Evolutionary conservation across 2,888 invertebrate genomes (phyloP).

Genomic region (Hydriomena furcata): DNA sequence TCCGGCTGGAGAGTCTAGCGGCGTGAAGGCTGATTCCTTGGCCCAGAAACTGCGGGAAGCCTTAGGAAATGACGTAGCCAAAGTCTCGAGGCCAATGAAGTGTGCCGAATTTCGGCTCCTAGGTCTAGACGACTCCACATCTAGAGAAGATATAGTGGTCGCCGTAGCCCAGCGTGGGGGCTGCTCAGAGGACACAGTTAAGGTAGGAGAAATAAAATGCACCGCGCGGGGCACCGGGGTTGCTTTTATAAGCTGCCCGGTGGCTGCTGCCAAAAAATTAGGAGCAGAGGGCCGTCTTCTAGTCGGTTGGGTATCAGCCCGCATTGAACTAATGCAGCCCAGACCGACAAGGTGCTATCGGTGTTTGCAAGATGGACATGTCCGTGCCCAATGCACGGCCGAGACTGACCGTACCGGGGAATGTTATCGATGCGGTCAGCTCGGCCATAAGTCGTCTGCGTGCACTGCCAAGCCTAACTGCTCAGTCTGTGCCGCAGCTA

Average conservation of each 20-base stretch:
- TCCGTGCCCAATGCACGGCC: not conserved
- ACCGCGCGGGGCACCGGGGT: not conserved
- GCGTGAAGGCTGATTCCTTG: slow-evolving; percentile 6
- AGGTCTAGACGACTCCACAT: slow-evolving; percentile 12
- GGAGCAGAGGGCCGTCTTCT: not conserved
- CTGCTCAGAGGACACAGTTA: not conserved
- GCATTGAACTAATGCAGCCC: not conserved
- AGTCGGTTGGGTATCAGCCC: not conserved
- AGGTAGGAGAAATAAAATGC: not conserved
- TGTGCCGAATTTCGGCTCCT: slow-evolving; percentile 1
- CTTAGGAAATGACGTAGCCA: not conserved
- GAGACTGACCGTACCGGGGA: slow-evolving; percentile 3
- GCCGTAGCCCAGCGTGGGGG: not conserved
- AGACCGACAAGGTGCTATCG: slow-evolving; percentile 6
- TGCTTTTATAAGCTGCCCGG: not conserved
- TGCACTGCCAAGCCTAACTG: slow-evolving; percentile 3
- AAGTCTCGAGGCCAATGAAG: slow-evolving; percentile 7
- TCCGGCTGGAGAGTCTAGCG: not conserved
- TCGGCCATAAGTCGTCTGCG: not conserved
- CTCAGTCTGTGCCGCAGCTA: not conserved
- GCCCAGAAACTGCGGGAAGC: not conserved
- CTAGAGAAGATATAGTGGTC: not conserved
- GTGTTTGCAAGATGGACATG: slow-evolving; percentile 3
- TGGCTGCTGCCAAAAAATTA: not conserved
- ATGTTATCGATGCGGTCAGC: slow-evolving; percentile 2